Evolutionary conservation across 1,140 invertebrate genomes (phyloP), one percentile per base, ranked within the genome.

Genomic region (Caenorhabditis remanei): DNA sequence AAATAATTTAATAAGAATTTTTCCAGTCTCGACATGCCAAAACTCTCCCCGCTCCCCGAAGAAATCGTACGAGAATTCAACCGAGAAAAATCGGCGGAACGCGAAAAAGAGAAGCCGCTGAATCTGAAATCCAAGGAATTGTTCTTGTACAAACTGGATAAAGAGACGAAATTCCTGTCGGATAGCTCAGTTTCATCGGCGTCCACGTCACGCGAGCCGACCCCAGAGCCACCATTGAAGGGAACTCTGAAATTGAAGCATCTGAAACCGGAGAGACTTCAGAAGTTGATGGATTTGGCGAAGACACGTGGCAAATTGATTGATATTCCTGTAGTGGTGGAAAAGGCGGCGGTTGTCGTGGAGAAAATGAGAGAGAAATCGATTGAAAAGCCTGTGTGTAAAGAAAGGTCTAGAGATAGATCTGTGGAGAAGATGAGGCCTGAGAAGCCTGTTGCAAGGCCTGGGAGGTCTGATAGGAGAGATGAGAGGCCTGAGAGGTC

Each of bases 131-230:
- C 21, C 11, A 63, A 63, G 24, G 21, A 24, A 16, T 53, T 53
- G 13, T 11, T n/a, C 8, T 58, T 7, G 14, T n/a, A n/a, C 1
- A 19, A 32, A 63, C 61, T 63, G 21, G 19, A 63, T 7, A 63
- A 63, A 63, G 61, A 24, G 6, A 71, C 65, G n/a, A 43, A 16
- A n/a, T 79, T 50, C 46, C n/a, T 24, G 14, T 79, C 71, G 3
- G 71, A 79, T 24, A 79, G 71, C n/a, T 32, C 71, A n/a, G 40
- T 79, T 4, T 79, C 71, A 24, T n/a, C 71, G 4, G 71, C 71
- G 0, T 79, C 71, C 1, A 79, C 71, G 14, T 79, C 71, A 7
- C 71, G 71, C 4, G 71, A 79, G n/a, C n/a, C 19, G 3, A 50
- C 71, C 5, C 46, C 46, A 13, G 71, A 50, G n/a, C 71, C 71